Conservation (phyloP, 2,113 vertebrate species). For the Penelope pileata region DNA sequence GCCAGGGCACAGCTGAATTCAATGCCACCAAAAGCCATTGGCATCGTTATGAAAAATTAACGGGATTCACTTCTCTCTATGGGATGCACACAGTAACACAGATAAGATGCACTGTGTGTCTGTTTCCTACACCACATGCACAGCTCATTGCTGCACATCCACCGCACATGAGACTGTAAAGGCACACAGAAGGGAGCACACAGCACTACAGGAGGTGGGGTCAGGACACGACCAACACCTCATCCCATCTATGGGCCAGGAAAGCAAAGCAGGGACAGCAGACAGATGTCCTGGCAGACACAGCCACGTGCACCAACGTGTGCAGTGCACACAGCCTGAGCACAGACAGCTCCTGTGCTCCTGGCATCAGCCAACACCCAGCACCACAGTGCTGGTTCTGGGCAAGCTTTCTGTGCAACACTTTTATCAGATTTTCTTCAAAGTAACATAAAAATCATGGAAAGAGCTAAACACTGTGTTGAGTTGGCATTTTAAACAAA, state of each 20-base stretch:
- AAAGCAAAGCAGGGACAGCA: not conserved
- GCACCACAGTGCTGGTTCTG: not conserved
- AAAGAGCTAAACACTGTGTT: not conserved
- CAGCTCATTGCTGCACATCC: not conserved
- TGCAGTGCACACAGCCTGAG: not conserved
- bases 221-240: no score
- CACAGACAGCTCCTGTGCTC: not conserved
- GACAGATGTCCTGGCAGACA: not conserved
- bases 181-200: no score
- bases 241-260: not conserved
- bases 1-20: not conserved
- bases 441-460: not conserved
- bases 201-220: not conserved
- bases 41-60: no score
- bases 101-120: rapidly evolving
- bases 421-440: not conserved
- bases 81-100: rapidly evolving
- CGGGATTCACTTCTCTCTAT: not conserved
- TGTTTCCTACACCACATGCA: not conserved
- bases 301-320: no score
- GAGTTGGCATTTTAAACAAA: not conserved
- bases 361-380: not conserved
- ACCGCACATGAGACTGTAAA: no score
- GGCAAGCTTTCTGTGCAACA: not conserved
- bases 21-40: not conserved